phyloP scores from a whole-genome alignment of 1,140 invertebrate genomes.

The Drosophila elegans region DNA sequence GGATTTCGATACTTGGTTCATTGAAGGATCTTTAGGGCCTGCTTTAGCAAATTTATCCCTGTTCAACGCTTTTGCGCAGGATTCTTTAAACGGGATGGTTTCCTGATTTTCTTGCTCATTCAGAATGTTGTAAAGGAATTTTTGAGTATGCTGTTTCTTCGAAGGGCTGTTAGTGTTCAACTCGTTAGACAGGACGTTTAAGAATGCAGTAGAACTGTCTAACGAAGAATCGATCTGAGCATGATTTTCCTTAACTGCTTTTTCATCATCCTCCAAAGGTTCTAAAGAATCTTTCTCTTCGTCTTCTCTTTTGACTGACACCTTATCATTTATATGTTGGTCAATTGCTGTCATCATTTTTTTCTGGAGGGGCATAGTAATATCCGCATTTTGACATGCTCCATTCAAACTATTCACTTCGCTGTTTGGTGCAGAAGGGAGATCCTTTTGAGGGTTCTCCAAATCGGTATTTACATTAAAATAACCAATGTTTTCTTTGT shows the following conservation, averaged over 20 bases:
- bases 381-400: background rate
- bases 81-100: background rate
- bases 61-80: background rate
- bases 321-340: background rate
- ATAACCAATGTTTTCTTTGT: background rate
- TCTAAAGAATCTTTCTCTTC: background rate
- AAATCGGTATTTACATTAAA: background rate
- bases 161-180: background rate
- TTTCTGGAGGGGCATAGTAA: too few relatives aligned
- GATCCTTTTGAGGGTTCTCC: too few relatives aligned
- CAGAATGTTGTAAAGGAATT: slow-evolving; percentile 14
- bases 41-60: background rate
- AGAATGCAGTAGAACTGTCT: background rate
- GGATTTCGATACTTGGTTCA: background rate
- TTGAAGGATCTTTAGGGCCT: background rate
- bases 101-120: background rate
- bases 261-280: background rate
- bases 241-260: background rate
- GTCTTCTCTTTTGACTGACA: background rate
- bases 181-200: slow-evolving; percentile 2
- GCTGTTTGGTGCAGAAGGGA: background rate
- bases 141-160: background rate
- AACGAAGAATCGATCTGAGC: too few relatives aligned
- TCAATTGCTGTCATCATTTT: background rate
- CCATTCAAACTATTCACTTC: background rate